A percentile compares a stretch with the other conserved stretches of the same genome.
Evolutionary conservation across 2,113 vertebrate species (phyloP).

Genomic region (Malaclemys terrapin): DNA sequence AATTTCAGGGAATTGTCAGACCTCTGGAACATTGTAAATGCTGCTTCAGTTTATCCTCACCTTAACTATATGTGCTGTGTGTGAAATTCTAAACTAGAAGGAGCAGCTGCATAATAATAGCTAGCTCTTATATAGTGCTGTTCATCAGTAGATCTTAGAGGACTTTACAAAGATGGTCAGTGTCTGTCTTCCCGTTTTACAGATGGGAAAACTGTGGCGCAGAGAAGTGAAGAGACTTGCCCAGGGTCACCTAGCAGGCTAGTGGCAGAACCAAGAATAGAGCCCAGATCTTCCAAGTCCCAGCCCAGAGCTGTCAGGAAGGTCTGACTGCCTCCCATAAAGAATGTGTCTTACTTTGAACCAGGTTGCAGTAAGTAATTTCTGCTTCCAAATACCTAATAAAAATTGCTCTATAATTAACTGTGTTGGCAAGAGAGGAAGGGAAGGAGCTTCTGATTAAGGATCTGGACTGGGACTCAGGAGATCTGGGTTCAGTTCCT

Average conservation of each 20-base stretch:
- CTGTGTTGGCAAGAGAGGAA: background rate
- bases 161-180: background rate
- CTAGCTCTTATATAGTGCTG: background rate
- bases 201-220: background rate
- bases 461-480: background rate
- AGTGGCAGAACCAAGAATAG: background rate
- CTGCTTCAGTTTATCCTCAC: background rate
- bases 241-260: background rate
- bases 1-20: background rate
- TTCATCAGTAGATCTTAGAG: background rate
- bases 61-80: background rate
- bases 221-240: background rate
- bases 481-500: background rate
- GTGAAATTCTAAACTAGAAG: constrained; percentile 10
- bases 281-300: background rate
- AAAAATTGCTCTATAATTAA: background rate
- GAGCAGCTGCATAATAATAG: background rate
- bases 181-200: background rate
- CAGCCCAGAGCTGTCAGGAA: background rate
- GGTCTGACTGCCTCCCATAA: background rate
- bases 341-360: background rate
- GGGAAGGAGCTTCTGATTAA: background rate
- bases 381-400: background rate
- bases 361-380: background rate
- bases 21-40: background rate